Evolutionary conservation across 2,888 invertebrate species (phyloP), one percentile per base, ranked within the genome.

Genomic region (Apoda limacodes): DNA sequence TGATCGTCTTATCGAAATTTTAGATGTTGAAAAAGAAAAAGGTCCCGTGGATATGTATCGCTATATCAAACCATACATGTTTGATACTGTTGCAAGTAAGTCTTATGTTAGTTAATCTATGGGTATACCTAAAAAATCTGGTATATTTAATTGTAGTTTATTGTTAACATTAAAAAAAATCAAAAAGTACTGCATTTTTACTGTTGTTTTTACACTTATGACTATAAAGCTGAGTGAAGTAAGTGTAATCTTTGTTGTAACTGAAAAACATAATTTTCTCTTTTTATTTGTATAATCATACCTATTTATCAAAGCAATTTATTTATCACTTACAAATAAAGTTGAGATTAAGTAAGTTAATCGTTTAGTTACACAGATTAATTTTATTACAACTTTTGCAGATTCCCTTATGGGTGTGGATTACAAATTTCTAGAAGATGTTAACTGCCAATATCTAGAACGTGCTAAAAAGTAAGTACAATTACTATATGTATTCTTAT

Each of bases 41-140:
- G 36, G 28, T 2, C 37, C 41, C 2, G 37, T 55, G 11, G 48
- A 55, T 12, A 22, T 56, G 13, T 55, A 55, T 29, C 44, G 43
- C 13, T 56, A 51, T 34, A 32, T 56, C 4, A 41, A 46, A 13
- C 56, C 58, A 1, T 54, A 43, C 27, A 55, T 56, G 55, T 53
- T 48, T 22, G 58, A 58, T 26, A 43, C 52, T 27, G 29, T 58
- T 9, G 47, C 52, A 36, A 33, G 54, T 54, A 40, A 51, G 53
- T n/a, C n/a, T n/a, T n/a, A n/a, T n/a, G n/a, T n/a, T 48, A 12
- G n/a, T n/a, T n/a, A n/a, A n/a, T n/a, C n/a, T n/a, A n/a, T n/a
- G n/a, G n/a, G n/a, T n/a, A n/a, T n/a, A n/a, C n/a, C n/a, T 22
- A n/a, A n/a, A n/a, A n/a, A n/a, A n/a, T n/a, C n/a, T n/a, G n/a